Evolutionary conservation across 64 coral and sea anemone species (phyloP).

Genomic region (Montipora efflorescens): DNA sequence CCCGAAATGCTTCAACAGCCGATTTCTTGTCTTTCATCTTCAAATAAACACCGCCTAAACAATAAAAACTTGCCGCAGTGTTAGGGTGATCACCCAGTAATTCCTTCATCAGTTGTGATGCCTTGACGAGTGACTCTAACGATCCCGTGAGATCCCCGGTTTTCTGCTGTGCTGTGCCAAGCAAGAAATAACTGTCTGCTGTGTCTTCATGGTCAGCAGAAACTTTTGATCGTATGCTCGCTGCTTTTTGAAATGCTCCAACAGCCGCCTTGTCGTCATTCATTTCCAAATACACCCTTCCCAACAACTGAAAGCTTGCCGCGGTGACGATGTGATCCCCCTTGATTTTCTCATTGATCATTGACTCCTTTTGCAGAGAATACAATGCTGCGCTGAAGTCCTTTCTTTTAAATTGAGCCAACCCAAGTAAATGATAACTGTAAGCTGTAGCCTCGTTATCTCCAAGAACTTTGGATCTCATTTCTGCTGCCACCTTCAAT

Average conservation of each 20-base stretch:
- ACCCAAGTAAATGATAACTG: not conserved
- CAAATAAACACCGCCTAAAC: not conserved
- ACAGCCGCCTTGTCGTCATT: not conserved
- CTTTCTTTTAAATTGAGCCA: not conserved
- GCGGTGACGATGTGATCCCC: not conserved
- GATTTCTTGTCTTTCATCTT: not conserved
- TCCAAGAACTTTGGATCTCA: not conserved
- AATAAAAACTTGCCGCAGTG: not conserved
- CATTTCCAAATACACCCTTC: not conserved
- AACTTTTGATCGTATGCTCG: not conserved
- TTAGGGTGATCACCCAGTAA: not conserved
- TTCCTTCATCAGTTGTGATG: not conserved
- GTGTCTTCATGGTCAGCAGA: not conserved
- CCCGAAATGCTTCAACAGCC: not conserved
- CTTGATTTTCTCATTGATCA: not conserved
- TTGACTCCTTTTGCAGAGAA: not conserved
- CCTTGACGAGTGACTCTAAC: not conserved
- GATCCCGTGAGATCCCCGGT: not conserved
- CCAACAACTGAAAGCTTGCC: not conserved
- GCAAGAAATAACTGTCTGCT: not conserved
- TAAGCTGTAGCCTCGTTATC: not conserved
- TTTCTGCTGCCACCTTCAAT: not conserved
- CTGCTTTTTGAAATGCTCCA: not conserved
- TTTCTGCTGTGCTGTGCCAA: not conserved
- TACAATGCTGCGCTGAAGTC: not conserved